These are phyloP conservation scores for Galagoides demidoff DNA, from an alignment of 2,797 vertebrate species.

Conservation along the genomic window DNA sequence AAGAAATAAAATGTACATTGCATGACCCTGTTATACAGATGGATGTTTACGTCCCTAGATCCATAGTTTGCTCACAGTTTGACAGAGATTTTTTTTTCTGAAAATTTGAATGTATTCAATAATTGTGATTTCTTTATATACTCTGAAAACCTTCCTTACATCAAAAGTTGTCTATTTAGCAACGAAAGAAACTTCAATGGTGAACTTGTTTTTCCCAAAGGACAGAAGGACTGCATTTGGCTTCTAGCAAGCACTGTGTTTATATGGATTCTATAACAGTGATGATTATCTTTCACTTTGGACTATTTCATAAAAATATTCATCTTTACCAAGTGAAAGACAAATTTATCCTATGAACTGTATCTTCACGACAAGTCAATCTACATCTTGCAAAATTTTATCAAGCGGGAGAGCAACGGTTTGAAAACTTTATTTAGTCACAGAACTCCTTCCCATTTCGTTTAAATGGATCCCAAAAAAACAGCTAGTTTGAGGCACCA, in stretches of 20 bases:
- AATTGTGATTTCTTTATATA: background rate
- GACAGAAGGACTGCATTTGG: background rate
- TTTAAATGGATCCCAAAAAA: background rate
- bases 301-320: background rate
- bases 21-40: background rate
- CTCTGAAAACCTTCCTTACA: background rate
- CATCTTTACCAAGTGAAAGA: background rate
- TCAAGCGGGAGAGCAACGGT: background rate
- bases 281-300: background rate
- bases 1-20: background rate
- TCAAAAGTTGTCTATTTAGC: background rate
- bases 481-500: background rate
- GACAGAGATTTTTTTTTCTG: background rate
- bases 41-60: background rate
- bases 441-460: accelerated
- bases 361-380: background rate
- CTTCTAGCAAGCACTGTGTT: background rate
- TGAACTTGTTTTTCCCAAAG: background rate
- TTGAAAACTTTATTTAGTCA: background rate
- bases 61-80: background rate
- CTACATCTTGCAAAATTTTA: background rate
- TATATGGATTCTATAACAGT: background rate
- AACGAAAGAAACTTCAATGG: background rate
- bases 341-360: background rate
- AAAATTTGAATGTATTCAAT: background rate